These are phyloP conservation scores for Pteropus alecto DNA, from an alignment of 2,113 vertebrate species.

Conservation along the genomic window DNA sequence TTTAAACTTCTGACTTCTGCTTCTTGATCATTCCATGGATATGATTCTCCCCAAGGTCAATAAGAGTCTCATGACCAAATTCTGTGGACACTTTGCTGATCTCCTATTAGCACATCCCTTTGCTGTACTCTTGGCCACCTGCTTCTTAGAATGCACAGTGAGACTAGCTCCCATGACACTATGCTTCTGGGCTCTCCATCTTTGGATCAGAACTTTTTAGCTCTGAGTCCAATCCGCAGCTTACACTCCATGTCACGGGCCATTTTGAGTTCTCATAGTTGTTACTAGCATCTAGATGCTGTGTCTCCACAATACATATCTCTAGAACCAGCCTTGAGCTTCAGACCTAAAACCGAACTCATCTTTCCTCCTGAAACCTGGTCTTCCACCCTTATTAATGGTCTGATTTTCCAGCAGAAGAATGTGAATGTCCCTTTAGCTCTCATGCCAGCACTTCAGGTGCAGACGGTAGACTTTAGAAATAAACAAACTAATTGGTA, in stretches of 20 bases:
- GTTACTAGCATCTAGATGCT: neutral
- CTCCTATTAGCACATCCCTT: neutral
- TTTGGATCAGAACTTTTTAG: neutral
- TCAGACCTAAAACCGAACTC: neutral
- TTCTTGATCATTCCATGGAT: neutral
- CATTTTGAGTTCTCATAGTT: neutral
- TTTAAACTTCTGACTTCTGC: neutral
- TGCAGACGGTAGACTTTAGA: neutral
- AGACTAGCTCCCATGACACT: neutral
- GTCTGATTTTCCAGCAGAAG: neutral
- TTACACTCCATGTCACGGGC: neutral
- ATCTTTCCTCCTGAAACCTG: neutral
- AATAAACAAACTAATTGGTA: neutral
- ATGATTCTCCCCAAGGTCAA: neutral
- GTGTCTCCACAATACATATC: accelerated
- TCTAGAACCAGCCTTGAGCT: neutral
- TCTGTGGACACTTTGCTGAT: neutral
- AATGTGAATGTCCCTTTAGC: accelerated
- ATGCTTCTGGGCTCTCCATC: neutral
- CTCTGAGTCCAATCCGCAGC: neutral
- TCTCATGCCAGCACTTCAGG: neutral
- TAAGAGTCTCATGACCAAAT: neutral
- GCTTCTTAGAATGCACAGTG: neutral
- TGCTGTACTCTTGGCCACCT: neutral
- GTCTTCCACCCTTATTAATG: neutral